Evolutionary conservation across 2,113 vertebrate species (phyloP).

Genomic region (Gavialis gangeticus): DNA sequence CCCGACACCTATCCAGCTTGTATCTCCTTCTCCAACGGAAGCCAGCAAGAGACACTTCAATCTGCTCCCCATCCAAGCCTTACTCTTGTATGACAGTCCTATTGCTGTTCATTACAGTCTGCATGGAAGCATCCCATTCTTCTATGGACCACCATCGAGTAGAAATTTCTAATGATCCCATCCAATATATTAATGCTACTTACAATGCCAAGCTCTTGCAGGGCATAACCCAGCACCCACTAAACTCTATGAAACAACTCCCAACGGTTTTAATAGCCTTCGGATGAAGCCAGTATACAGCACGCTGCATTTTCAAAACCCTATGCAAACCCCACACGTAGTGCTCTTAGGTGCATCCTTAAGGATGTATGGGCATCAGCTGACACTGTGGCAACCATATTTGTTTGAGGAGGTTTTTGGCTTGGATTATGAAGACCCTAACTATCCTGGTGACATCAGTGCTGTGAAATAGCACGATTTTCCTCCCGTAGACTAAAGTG

Average conservation of each 20-base stretch:
- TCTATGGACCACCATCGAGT: neutral
- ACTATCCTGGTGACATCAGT: neutral
- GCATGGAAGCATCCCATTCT: neutral
- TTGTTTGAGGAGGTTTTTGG: neutral
- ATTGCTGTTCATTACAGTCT: neutral
- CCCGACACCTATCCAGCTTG: accelerated
- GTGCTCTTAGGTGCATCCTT: neutral
- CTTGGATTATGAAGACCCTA: neutral
- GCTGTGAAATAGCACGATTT: neutral
- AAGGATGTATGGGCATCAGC: neutral
- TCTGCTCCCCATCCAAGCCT: neutral
- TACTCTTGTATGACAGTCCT: neutral
- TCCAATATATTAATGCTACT: neutral
- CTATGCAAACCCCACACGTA: neutral
- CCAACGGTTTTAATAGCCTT: neutral
- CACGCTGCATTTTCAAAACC: neutral
- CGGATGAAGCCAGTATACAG: accelerated
- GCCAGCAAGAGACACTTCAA: neutral
- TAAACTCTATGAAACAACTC: neutral
- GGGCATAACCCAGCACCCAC: neutral
- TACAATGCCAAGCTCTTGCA: neutral
- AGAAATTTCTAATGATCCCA: neutral
- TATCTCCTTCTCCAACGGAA: neutral
- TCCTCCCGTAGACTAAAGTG: accelerated
- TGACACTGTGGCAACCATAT: accelerated